Evolutionary conservation across 2,888 invertebrate species (phyloP), one percentile per base, ranked within the genome.

Genomic region (Hermaeophaga mercurialis): DNA sequence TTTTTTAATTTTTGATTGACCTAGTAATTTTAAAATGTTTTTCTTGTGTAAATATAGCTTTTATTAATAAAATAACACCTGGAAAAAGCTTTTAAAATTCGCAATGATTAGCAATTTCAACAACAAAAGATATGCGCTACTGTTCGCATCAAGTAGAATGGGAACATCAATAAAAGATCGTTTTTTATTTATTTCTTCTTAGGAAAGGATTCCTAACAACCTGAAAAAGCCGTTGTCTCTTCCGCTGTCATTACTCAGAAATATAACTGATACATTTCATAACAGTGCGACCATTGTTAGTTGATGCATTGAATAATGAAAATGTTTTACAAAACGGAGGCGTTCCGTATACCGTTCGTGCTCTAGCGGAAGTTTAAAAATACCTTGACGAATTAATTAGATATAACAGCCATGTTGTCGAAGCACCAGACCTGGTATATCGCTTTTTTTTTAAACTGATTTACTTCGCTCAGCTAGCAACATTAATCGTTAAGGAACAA

Each of bases 371-470:
- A 59, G 59, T 59, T 55, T 56, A 59, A 59, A 59, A 59, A 59
- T 59, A 59, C 59, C 59, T 59, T 56, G 59, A 59, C 56, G 59
- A 54, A 59, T 59, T 54, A 59, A 59, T 59, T 56, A 36, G 56
- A 53, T 43, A 36, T 49, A 53, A 44, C 56, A 49, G 55, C 46
- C 55, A 44, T 49, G 56, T 54, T 49, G 45, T 59, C 39, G 49
- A 54, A 52, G 43, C 43, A 17, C 34, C 43, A 44, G 41, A 52
- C 52, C 52, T 52, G 43, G 38, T 46, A 52, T 12, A 12, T 36
- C 28, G 19, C 5, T 47, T 33, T 48, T 44, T 34, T 38, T 26
- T n/a, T 47, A 15, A 36, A 47, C 19, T 14, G n/a, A 47, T 47
- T 36, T 46, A 33, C 33, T 11, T n/a, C n/a, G n/a, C n/a, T n/a